Percentiles rank a stretch among this genome's conserved stretches.
Conservation (phyloP, 2,797 vertebrate species). For the Gastrophryne carolinensis region DNA sequence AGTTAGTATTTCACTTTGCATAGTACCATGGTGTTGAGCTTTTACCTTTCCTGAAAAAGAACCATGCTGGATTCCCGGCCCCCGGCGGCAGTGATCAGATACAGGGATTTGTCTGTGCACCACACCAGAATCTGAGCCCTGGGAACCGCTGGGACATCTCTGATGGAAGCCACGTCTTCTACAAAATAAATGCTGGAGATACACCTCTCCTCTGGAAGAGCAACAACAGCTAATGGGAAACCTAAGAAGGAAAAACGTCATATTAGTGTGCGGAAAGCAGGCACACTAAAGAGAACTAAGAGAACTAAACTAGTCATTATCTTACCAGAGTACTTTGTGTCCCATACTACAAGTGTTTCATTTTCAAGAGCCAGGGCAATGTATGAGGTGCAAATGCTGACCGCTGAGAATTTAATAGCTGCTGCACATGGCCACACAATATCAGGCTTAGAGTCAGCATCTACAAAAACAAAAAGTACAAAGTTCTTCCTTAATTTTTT, state of each 20-base stretch:
- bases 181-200: slow-evolving; percentile 73
- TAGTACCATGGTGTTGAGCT: too few species aligned
- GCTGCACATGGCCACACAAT: slow-evolving; percentile 80
- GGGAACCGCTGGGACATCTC: slow-evolving; percentile 38
- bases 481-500: too few species aligned
- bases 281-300: background rate
- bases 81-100: slow-evolving; percentile 62
- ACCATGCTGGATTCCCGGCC: slow-evolving; percentile 48
- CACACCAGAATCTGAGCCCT: slow-evolving; percentile 66
- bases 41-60: slow-evolving; percentile 71
- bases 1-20: too few species aligned
- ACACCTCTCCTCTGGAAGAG: slow-evolving; percentile 56
- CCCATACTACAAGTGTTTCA: slow-evolving; percentile 77
- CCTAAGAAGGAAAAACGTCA: slow-evolving; percentile 55
- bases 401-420: slow-evolving; percentile 72
- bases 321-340: slow-evolving; percentile 73
- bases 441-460: slow-evolving; percentile 68
- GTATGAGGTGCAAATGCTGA: slow-evolving; percentile 70
- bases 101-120: slow-evolving; percentile 70
- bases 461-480: slow-evolving; percentile 56
- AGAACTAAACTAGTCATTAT: background rate
- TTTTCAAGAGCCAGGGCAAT: slow-evolving; percentile 77
- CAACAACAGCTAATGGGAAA: slow-evolving; percentile 61
- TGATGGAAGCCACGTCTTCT: slow-evolving; percentile 46
- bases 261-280: background rate